phyloP scores from a whole-genome alignment of 2,888 invertebrate genomes.

The Gari tellinella region DNA sequence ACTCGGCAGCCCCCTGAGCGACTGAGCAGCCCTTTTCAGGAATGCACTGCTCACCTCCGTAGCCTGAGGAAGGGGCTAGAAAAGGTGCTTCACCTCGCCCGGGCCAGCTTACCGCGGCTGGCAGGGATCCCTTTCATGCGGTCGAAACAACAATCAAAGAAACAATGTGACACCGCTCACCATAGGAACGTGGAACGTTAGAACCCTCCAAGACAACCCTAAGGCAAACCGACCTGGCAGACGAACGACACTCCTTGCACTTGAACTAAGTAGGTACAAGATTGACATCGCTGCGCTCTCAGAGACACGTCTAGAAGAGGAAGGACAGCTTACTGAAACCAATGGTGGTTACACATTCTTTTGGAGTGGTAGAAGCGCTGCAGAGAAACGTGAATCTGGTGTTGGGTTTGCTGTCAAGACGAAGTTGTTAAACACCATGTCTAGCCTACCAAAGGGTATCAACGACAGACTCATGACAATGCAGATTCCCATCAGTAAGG shows the following conservation, averaged over 20 bases:
- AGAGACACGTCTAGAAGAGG: slow-evolving; percentile 5
- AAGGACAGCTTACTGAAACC: slow-evolving; percentile 5
- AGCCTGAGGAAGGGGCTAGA: slow-evolving; percentile 30
- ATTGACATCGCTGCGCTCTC: slow-evolving; percentile 17
- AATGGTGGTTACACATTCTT: slow-evolving; percentile 13
- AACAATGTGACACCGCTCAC: not conserved
- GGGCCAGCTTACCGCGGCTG: slow-evolving; percentile 4
- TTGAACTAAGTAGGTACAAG: not conserved
- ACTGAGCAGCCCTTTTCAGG: slow-evolving; percentile 29
- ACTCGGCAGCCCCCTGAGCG: slow-evolving; percentile 5
- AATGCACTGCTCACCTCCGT: slow-evolving; percentile 28
- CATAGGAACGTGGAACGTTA: slow-evolving; percentile 13
- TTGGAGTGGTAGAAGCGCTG: slow-evolving; percentile 3
- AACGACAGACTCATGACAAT: slow-evolving; percentile 8
- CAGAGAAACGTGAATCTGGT: slow-evolving; percentile 1
- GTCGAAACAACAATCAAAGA: not conserved
- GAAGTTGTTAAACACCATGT: not conserved
- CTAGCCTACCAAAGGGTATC: not conserved
- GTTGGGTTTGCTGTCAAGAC: slow-evolving; percentile 10
- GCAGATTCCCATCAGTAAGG: not conserved
- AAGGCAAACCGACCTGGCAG: slow-evolving; percentile 12
- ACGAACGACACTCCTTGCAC: not conserved
- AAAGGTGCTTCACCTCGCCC: slow-evolving; percentile 18
- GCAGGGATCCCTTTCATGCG: too few species aligned
- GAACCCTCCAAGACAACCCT: slow-evolving; percentile 4